A percentile compares a stretch with the other conserved stretches of the same genome.
phyloP scores from a whole-genome alignment of 2,888 invertebrate species.

The Troilus luridus region DNA sequence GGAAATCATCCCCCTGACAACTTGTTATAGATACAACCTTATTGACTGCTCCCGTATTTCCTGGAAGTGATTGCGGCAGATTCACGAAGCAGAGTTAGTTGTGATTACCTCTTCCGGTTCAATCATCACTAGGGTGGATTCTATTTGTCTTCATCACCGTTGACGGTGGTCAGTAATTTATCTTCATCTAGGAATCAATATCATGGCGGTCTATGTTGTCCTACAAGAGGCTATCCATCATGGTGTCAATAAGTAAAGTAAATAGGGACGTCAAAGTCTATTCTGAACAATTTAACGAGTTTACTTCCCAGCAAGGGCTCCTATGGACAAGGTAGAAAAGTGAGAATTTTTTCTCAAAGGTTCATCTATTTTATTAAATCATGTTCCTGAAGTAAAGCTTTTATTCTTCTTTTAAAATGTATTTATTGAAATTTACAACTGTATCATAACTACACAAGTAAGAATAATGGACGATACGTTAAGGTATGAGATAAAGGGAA shows the following conservation, averaged over 20 bases:
- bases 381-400: too few relatives aligned
- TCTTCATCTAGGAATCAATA: constrained; percentile 35
- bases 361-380: too few relatives aligned
- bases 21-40: background rate
- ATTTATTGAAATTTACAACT: too few relatives aligned
- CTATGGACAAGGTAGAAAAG: background rate
- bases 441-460: too few relatives aligned
- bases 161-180: background rate
- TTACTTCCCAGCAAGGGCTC: background rate
- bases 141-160: constrained; percentile 40
- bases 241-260: background rate
- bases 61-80: background rate
- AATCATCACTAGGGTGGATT: background rate
- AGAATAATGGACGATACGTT: too few relatives aligned
- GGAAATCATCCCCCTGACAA: background rate
- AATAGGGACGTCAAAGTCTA: background rate
- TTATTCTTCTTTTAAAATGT: too few relatives aligned
- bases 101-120: background rate
- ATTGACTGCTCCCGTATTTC: background rate
- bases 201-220: background rate
- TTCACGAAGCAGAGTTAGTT: constrained; percentile 4
- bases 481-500: too few relatives aligned
- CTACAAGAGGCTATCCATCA: background rate
- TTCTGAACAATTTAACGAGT: background rate
- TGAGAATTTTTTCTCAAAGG: too few relatives aligned